A percentile compares a stretch with the other conserved stretches of the same genome.
Evolutionary conservation across 2,797 vertebrate species (phyloP).

Genomic region (Enteromius mattozi): DNA sequence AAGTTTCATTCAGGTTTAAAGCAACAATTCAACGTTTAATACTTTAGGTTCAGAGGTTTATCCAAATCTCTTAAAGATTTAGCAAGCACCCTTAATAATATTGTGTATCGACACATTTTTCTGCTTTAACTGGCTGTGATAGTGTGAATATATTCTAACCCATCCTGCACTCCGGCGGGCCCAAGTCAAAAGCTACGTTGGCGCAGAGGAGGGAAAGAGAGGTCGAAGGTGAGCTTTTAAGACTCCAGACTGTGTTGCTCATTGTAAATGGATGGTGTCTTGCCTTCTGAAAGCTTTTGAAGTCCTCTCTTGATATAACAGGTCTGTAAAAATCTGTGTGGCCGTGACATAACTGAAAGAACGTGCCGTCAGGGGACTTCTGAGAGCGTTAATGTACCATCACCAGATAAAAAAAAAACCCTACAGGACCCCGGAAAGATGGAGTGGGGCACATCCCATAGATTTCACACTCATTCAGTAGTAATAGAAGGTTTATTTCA

Average conservation of each 20-base stretch:
- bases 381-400: conserved; percentile 57
- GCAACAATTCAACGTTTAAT: neutral
- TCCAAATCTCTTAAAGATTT: conserved; percentile 9
- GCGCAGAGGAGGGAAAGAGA: conserved; percentile 28
- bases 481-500: conserved; percentile 39
- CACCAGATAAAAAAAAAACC: conserved; percentile 42
- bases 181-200: conserved; percentile 34
- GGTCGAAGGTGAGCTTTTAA: conserved; percentile 51
- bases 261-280: conserved; percentile 55
- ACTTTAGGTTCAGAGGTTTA: neutral
- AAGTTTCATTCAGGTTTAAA: neutral
- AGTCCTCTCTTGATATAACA: conserved; percentile 40
- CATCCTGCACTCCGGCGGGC: conserved; percentile 1
- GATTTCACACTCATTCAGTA: conserved; percentile 29
- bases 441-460: conserved; percentile 17
- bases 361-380: conserved; percentile 43
- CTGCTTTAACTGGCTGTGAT: conserved; percentile 15
- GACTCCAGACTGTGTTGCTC: conserved; percentile 41
- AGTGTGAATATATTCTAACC: conserved; percentile 24
- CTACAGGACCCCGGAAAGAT: conserved; percentile 23
- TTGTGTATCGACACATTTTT: conserved; percentile 19
- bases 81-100: neutral
- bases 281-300: conserved; percentile 50
- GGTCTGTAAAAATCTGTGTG: conserved; percentile 30
- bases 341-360: conserved; percentile 49